Base-by-base conservation (phyloP, 2,113 vertebrate genomes). In the Otolemur garnettii region DNA sequence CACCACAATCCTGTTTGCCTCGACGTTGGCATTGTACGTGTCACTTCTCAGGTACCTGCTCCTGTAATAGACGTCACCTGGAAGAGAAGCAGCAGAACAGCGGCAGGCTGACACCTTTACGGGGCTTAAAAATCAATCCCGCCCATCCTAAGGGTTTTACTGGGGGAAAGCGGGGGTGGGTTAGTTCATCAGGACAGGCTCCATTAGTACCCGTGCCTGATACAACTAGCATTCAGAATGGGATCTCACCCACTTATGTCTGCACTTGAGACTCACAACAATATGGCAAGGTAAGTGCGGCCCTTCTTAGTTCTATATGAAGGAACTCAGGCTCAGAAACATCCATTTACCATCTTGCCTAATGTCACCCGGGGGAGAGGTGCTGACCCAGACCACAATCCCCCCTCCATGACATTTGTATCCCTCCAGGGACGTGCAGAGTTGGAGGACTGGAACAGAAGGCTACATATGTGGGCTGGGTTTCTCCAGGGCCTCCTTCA, bases 11-110 rank as follows among this genome's bases (percentile, higher is more conserved):
- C 98, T 98, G 96, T 99, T 98, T 19, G 99, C 99, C 84, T 98
- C 98, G 1, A 98, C 95, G 71, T 99, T 99, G 94, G 97, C 98
- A 0, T 98, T 99, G 98, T 99, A 99, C 0, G 99, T 99, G 4
- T 99, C 98, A 1, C 99, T 99, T 84, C 98, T 98, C 78, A 99
- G 99, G 86, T 99, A 99, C 96, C 99, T 99, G 92, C 99, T 99
- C 84, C 99, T 98, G 98, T 99, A 99, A 38, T 98, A 98, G 94
- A 99, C 99, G 86, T 99, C 99, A 26, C 99, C 99, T 99, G 96
- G 15, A 83, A 97, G 94, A 96, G 83, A 94, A 95, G 60, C 45
- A 95, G 55, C 45, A 50, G 45, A 79, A 24, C 7, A 86, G 90
- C 68, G 62, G 28, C 24, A 72, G 79, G n/a, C 24, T 19, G 53